phyloP scores from a whole-genome alignment of 2,888 invertebrate genomes.

The Adela reaumurella region DNA sequence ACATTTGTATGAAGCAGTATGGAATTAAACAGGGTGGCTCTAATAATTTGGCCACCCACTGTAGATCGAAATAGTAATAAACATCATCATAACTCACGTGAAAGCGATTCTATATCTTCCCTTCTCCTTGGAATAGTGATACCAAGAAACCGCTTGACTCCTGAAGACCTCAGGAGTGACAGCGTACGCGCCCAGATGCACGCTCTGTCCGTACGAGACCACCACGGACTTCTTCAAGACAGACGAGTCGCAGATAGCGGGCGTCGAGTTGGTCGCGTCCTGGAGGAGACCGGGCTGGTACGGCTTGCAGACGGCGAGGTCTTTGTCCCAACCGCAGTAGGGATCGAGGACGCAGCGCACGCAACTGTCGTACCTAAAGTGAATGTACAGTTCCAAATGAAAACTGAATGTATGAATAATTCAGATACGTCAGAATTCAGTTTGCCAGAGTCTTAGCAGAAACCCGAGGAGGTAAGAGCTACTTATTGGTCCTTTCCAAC shows the following conservation, averaged over 20 bases:
- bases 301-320: conserved; percentile 53
- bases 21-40: no score
- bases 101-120: conserved; percentile 53
- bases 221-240: conserved; percentile 53
- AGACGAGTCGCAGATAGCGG: conserved; percentile 55
- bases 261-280: conserved; percentile 59
- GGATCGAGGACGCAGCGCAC: conserved; percentile 63
- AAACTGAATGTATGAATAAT: no score
- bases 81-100: conserved; percentile 43
- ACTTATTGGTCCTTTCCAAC: no score
- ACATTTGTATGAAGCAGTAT: no score
- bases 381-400: no score
- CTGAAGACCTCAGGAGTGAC: conserved; percentile 46
- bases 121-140: conserved; percentile 51
- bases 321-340: conserved; percentile 69
- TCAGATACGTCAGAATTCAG: no score
- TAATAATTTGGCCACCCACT: no score
- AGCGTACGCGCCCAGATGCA: conserved; percentile 56
- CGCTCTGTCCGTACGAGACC: conserved; percentile 61
- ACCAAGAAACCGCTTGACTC: conserved; percentile 48
- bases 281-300: conserved; percentile 57
- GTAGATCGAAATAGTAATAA: no score
- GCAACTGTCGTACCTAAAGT: conserved; percentile 55
- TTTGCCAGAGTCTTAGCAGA: no score
- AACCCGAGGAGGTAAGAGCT: no score